Conservation (phyloP, 2,113 vertebrate genomes). For the Stigmatopora argus region DNA sequence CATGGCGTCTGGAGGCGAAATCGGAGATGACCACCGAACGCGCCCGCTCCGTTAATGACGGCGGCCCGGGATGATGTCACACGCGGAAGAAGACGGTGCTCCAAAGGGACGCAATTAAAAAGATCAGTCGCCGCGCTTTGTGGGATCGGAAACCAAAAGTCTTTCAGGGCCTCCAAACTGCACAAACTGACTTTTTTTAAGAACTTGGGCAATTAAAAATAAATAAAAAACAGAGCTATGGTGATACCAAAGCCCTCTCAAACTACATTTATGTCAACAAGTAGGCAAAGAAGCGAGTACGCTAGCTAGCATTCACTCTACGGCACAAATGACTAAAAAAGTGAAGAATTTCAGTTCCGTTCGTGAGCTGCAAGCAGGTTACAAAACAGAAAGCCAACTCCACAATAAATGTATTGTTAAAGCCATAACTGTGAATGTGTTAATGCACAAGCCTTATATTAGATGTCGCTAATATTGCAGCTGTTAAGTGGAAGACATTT, state of each 20-base stretch:
- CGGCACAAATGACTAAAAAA: too few relatives aligned
- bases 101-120: slow-evolving; percentile 62
- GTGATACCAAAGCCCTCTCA: not conserved
- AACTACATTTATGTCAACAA: not conserved
- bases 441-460: not conserved
- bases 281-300: too few relatives aligned
- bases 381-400: too few relatives aligned
- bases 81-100: slow-evolving; percentile 32
- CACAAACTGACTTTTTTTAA: not conserved
- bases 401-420: too few relatives aligned
- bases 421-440: not conserved
- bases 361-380: too few relatives aligned
- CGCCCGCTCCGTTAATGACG: slow-evolving; percentile 22
- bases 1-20: slow-evolving; percentile 17
- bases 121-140: slow-evolving; percentile 32
- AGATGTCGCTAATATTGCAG: not conserved
- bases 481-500: not conserved
- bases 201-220: slow-evolving; percentile 33
- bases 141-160: slow-evolving; percentile 44
- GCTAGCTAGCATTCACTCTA: too few relatives aligned
- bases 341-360: too few relatives aligned
- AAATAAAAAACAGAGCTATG: slow-evolving; percentile 9
- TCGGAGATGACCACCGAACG: slow-evolving; percentile 15
- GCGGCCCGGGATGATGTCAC: slow-evolving; percentile 26
- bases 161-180: slow-evolving; percentile 11